Evolutionary conservation across 2,888 invertebrate genomes (phyloP).

Genomic region (Pyrrhosoma nymphula): DNA sequence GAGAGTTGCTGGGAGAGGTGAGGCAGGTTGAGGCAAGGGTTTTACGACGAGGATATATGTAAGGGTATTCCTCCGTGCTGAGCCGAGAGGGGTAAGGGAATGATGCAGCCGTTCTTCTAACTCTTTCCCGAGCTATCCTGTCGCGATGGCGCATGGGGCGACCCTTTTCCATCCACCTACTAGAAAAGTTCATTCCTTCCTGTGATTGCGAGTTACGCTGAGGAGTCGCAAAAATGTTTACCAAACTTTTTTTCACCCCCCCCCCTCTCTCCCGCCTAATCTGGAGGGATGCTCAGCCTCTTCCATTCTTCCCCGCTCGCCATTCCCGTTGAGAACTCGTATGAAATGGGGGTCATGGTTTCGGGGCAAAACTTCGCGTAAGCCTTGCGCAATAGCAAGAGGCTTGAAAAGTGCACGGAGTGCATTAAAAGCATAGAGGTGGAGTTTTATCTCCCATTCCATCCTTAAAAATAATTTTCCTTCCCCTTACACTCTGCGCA

Average conservation of each 20-base stretch:
- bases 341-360: neutral
- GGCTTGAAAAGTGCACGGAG: neutral
- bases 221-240: neutral
- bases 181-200: neutral
- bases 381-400: neutral
- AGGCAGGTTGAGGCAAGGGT: neutral
- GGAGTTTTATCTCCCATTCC: no score
- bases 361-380: neutral
- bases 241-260: neutral
- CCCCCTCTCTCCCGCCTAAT: neutral
- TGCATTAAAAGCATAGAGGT: neutral
- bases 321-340: neutral
- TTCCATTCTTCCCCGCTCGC: neutral
- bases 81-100: neutral
- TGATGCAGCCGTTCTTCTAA: neutral
- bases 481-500: no score
- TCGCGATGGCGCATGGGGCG: no score
- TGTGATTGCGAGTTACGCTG: neutral
- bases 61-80: conserved; percentile 8
- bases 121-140: neutral
- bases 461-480: no score
- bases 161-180: neutral
- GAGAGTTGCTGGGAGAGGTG: neutral
- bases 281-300: neutral
- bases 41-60: neutral